Evolutionary conservation across 2,797 vertebrate genomes (phyloP).

Genomic region (Paedocypris micromegethes): DNA sequence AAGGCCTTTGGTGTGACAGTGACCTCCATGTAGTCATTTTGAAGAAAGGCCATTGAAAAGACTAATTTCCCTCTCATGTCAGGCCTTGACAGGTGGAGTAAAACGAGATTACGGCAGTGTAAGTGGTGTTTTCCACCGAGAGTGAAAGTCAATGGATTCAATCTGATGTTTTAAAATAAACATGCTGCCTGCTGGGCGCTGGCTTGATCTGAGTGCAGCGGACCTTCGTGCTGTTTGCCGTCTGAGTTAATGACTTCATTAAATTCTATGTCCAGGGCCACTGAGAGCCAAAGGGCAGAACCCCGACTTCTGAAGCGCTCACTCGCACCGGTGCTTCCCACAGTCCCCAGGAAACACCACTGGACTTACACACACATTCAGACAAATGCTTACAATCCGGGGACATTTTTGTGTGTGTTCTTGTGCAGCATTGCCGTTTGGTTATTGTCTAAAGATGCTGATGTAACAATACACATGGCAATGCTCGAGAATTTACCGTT

Average conservation of each 20-base stretch:
- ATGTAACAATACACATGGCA: too few relatives aligned
- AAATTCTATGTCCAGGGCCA: constrained; percentile 27
- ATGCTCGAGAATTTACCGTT: too few relatives aligned
- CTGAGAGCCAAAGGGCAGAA: constrained; percentile 17
- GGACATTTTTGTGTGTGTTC: too few relatives aligned
- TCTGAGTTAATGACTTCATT: constrained; percentile 48
- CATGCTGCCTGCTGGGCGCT: constrained; percentile 18
- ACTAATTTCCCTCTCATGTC: background rate
- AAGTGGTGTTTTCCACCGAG: constrained; percentile 7
- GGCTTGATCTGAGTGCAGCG: constrained; percentile 11
- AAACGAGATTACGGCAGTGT: background rate
- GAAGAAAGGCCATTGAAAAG: background rate
- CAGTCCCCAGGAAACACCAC: too few relatives aligned
- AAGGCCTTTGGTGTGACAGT: background rate
- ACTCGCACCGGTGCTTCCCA: constrained; percentile 1
- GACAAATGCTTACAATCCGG: too few relatives aligned
- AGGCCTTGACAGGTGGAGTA: background rate
- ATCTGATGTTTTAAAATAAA: constrained; percentile 41
- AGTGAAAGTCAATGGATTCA: constrained; percentile 29
- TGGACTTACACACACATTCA: too few relatives aligned
- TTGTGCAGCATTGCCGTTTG: too few relatives aligned
- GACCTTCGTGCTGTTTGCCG: constrained; percentile 22
- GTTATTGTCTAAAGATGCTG: too few relatives aligned
- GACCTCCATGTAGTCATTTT: background rate
- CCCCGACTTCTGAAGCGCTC: constrained; percentile 19